phyloP scores from a whole-genome alignment of 1,140 invertebrate genomes.

The Mactra quadrangularis region DNA sequence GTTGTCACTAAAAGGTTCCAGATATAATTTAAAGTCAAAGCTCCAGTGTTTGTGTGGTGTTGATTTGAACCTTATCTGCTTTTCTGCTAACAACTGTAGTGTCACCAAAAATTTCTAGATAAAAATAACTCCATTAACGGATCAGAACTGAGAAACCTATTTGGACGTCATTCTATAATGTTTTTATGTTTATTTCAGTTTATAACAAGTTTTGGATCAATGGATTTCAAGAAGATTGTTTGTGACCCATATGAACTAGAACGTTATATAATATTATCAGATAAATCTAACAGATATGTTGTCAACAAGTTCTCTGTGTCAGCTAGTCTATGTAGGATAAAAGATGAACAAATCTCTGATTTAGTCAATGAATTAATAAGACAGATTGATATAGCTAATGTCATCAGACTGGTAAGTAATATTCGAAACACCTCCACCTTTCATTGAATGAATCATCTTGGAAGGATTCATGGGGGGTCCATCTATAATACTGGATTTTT shows the following conservation, averaged over 20 bases:
- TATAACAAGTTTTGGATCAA: background rate
- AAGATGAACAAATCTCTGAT: conserved; percentile 34
- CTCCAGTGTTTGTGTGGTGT: too few species aligned
- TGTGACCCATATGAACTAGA: conserved; percentile 27
- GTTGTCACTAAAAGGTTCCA: too few species aligned
- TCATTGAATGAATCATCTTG: too few species aligned
- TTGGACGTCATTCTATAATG: too few species aligned
- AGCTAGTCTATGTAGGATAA: conserved; percentile 25
- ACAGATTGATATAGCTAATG: conserved; percentile 39
- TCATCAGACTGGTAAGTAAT: conserved; percentile 29
- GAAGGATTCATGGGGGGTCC: too few species aligned
- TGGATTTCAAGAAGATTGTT: conserved; percentile 35
- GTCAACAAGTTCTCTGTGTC: conserved; percentile 43
- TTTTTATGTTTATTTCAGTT: conserved; percentile 35
- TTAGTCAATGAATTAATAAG: conserved; percentile 26
- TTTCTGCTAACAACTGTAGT: too few species aligned
- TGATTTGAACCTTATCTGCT: too few species aligned
- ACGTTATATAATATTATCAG: conserved; percentile 18
- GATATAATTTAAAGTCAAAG: too few species aligned
- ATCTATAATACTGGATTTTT: too few species aligned
- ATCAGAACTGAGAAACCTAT: too few species aligned
- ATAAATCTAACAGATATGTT: conserved; percentile 20
- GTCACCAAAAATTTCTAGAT: too few species aligned
- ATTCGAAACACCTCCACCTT: background rate
- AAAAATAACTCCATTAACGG: too few species aligned